These are phyloP conservation scores for Lamellibrachia columna DNA, from an alignment of 2,888 invertebrate genomes.

Conservation along the genomic window DNA sequence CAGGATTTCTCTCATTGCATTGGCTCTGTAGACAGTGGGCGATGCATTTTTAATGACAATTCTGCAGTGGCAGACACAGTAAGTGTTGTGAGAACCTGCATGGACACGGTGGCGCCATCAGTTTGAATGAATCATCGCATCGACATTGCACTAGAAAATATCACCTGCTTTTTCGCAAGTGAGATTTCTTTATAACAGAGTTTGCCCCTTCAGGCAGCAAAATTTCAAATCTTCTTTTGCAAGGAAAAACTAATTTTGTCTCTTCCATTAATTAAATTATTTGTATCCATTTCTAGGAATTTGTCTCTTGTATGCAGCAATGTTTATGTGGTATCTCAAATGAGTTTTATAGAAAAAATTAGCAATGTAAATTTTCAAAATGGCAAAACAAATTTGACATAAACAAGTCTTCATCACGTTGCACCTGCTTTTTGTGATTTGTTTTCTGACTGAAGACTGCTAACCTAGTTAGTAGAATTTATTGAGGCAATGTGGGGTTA, in stretches of 20 bases:
- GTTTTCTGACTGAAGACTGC: neutral
- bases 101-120: neutral
- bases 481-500: neutral
- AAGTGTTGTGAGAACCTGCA: neutral
- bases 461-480: neutral
- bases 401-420: neutral
- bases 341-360: neutral
- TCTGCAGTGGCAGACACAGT: neutral
- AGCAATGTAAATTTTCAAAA: neutral
- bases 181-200: neutral
- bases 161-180: neutral
- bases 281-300: neutral
- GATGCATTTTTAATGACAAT: neutral
- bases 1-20: too few relatives aligned
- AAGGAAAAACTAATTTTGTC: neutral
- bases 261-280: neutral
- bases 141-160: neutral
- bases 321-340: neutral
- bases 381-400: neutral
- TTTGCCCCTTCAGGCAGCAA: neutral
- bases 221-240: neutral
- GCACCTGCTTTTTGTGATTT: neutral
- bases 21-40: neutral
- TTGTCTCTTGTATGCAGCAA: neutral
- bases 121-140: neutral